Evolutionary conservation across 1,140 invertebrate genomes (phyloP), one percentile per base, ranked within the genome.

Genomic region (Aphis gossypii): DNA sequence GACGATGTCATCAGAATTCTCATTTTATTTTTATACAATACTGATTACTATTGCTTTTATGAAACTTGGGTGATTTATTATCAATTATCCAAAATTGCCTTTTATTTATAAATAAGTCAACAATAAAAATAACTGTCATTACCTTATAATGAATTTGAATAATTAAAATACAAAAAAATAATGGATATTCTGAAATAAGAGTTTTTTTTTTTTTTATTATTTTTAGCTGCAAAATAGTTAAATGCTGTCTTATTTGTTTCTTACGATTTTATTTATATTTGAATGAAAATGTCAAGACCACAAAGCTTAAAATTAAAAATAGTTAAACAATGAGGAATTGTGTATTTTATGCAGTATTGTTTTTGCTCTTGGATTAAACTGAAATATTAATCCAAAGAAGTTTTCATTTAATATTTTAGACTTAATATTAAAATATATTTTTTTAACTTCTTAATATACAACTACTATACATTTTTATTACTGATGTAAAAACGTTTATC

Each of bases 301-400:
- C 30, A 87, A 48, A 48, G 44, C 46, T 48, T 87, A 87, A 87
- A 48, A 87, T 87, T 87, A 87, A n/a, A 35, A 87, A 48, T 20
- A 5, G 11, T 11, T 8, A 48, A 87, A 87, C 84, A 87, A 87
- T 87, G 30, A 20, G 14, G 30, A 48, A 87, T 87, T 48, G 6
- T 87, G 44, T 87, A 35, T 51, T 87, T 14, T 87, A 87, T 87
- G 21, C 2, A n/a, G 14, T 87, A 48, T 84, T 84, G 83, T 84
- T 87, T 51, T 48, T 51, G n/a, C 6, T 0, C 86, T 87, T 35
- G 46, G 38, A 87, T 87, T 51, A 7, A 48, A 87, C 86, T 48
- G 30, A 87, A 87, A 87, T 87, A 87, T 87, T 87, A 87, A 51
- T 87, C 20, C 30, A n/a, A 51, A n/a, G 30, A 14, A n/a, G n/a